Percentiles rank a stretch among this genome's conserved stretches.
Conservation (phyloP, 1,140 invertebrate genomes). For the Eumaeus atala region DNA sequence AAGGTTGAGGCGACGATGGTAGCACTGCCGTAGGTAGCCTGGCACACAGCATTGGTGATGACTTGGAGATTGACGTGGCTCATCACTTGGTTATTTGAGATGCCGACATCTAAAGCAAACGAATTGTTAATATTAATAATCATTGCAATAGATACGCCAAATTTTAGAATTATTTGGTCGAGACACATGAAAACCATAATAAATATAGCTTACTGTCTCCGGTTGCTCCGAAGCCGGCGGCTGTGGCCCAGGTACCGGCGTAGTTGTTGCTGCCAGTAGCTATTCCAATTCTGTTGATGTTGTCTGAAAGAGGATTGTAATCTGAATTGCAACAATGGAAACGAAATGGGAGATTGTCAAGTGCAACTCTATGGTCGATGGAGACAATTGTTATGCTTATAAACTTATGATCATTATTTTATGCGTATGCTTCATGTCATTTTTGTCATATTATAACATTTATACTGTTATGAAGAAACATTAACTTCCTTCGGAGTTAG, state of each 20-base stretch:
- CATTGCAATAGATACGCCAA: no score
- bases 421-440: no score
- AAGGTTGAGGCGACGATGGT: slow-evolving; percentile 21
- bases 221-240: slow-evolving; percentile 24
- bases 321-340: no score
- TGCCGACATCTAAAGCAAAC: slow-evolving; percentile 9
- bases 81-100: slow-evolving; percentile 13
- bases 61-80: slow-evolving; percentile 23
- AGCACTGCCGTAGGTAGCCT: slow-evolving; percentile 8
- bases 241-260: slow-evolving; percentile 20
- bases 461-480: no score
- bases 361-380: no score
- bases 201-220: slow-evolving; percentile 20
- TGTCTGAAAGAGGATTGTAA: slow-evolving; percentile 19
- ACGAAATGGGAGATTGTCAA: no score
- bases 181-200: background rate
- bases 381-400: no score
- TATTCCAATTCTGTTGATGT: slow-evolving; percentile 17
- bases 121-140: background rate
- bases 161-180: background rate
- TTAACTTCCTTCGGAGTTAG: no score
- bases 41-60: slow-evolving; percentile 23
- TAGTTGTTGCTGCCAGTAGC: slow-evolving; percentile 21
- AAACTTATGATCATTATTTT: no score
- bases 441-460: no score